A percentile compares a stretch with the other conserved stretches of the same genome.
These are phyloP conservation scores for Sicus ferrugineus DNA, from an alignment of 2,888 invertebrate species.

Conservation along the genomic window DNA sequence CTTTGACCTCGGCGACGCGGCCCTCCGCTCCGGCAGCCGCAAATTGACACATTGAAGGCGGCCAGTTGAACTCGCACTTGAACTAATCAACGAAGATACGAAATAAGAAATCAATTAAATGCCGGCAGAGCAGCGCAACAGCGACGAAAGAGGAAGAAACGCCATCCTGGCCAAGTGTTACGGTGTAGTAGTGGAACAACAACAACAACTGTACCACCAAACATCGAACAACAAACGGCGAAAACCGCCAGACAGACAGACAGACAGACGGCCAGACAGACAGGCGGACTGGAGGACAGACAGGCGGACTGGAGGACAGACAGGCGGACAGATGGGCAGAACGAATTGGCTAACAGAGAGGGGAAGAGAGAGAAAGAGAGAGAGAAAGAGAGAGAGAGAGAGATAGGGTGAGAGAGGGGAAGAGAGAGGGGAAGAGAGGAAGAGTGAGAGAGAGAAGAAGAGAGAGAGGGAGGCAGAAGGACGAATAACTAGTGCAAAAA, in stretches of 20 bases:
- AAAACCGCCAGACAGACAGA: background rate
- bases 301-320: slow-evolving; percentile 2
- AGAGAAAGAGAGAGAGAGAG: background rate
- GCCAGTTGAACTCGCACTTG: slow-evolving; percentile 35
- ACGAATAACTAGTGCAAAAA: slow-evolving; percentile 29
- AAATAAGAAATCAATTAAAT: slow-evolving; percentile 32
- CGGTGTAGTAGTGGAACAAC: slow-evolving; percentile 11
- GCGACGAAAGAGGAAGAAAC: slow-evolving; percentile 2
- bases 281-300: background rate
- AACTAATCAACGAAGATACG: slow-evolving; percentile 34
- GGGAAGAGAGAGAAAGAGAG: too few species aligned
- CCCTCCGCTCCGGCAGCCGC: slow-evolving; percentile 1
- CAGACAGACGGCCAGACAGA: slow-evolving; percentile 28
- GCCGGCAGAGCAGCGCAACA: slow-evolving; percentile 18
- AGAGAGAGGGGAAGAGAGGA: background rate
- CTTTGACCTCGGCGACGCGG: slow-evolving; percentile 27
- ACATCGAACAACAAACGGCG: slow-evolving; percentile 9
- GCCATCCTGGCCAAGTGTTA: slow-evolving; percentile 4
- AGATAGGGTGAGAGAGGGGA: background rate
- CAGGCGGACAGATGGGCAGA: slow-evolving; percentile 9
- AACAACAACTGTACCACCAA: slow-evolving; percentile 20
- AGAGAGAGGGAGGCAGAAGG: background rate
- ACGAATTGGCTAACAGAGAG: slow-evolving; percentile 9
- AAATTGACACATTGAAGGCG: slow-evolving; percentile 32
- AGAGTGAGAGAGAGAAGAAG: too few species aligned